Evolutionary conservation across 2,888 invertebrate genomes (phyloP).

Genomic region (Pyrochroa serraticornis): DNA sequence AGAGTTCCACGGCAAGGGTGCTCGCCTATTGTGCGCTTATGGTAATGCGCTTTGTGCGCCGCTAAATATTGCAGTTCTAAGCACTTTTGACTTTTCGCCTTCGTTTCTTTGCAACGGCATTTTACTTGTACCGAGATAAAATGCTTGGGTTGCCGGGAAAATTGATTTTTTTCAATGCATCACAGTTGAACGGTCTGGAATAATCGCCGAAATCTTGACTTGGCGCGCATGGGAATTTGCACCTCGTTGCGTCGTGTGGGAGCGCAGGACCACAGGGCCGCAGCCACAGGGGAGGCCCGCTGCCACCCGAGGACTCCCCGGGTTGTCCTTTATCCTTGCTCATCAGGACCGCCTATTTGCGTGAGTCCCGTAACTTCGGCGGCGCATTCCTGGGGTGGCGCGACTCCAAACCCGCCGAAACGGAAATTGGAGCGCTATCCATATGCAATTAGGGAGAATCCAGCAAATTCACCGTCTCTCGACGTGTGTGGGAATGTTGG

Average conservation of each 20-base stretch:
- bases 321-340: conserved; percentile 37
- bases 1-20: conserved; percentile 43
- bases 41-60: conserved; percentile 49
- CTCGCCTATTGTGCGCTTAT: conserved; percentile 48
- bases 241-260: conserved; percentile 50
- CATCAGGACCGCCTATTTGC: conserved; percentile 27
- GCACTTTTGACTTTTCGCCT: conserved; percentile 47
- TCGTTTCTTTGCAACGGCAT: conserved; percentile 21
- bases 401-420: too few relatives aligned
- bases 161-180: background rate
- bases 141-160: background rate
- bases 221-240: conserved; percentile 44
- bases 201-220: conserved; percentile 3
- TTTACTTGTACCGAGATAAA: conserved; percentile 5
- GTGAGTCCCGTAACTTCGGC: too few relatives aligned
- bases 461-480: background rate
- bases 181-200: conserved; percentile 12
- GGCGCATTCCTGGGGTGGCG: too few relatives aligned
- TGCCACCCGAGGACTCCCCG: conserved; percentile 27
- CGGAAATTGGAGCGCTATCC: too few relatives aligned
- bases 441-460: too few relatives aligned
- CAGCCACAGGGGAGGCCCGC: conserved; percentile 34
- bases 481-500: background rate
- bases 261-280: conserved; percentile 45
- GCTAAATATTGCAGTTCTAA: conserved; percentile 47